Percentiles rank a stretch among this genome's conserved stretches.
Evolutionary conservation across 2,113 vertebrate genomes (phyloP).

Genomic region (Smithornis capensis): DNA sequence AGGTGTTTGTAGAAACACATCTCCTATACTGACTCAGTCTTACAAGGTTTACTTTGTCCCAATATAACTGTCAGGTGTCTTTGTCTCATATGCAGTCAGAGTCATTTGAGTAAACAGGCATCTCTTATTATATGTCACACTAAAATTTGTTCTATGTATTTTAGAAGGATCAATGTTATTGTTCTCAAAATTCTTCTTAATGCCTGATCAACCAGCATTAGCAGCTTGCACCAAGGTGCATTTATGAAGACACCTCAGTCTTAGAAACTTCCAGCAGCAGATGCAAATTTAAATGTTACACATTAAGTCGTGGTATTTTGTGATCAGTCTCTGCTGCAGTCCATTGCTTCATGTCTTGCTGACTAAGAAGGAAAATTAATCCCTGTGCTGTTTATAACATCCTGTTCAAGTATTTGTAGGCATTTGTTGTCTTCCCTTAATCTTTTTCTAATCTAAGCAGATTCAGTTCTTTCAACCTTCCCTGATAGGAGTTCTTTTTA

Average conservation of each 20-base stretch:
- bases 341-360: background rate
- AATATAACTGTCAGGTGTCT: background rate
- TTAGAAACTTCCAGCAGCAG: constrained; percentile 10
- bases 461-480: background rate
- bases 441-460: constrained; percentile 7
- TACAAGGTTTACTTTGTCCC: background rate
- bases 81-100: background rate
- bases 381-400: background rate
- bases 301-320: background rate
- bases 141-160: background rate
- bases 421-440: constrained; percentile 4
- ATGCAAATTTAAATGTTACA: background rate
- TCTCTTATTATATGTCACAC: background rate
- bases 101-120: background rate
- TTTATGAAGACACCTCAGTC: background rate
- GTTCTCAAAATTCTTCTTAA: background rate
- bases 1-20: background rate
- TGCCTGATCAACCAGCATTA: background rate
- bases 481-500: constrained; percentile 3
- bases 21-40: background rate
- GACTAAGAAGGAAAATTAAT: constrained; percentile 29
- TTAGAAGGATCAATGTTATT: background rate
- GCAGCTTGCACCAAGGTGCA: background rate
- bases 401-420: constrained; percentile 13
- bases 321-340: background rate